These are phyloP conservation scores for Tribolium freemani DNA, from an alignment of 2,888 invertebrate species.

Conservation along the genomic window DNA sequence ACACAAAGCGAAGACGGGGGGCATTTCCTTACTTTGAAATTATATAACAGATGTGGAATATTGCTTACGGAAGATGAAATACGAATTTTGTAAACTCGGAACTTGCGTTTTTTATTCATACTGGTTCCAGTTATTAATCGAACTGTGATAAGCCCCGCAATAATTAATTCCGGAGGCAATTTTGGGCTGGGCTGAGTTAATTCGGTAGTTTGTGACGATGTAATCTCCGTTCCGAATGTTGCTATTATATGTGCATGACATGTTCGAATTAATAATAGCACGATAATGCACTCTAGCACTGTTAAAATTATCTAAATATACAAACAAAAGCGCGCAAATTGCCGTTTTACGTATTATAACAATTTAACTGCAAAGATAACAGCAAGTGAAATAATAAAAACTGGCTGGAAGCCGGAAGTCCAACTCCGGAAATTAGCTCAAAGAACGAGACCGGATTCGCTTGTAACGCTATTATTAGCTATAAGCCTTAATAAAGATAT, in stretches of 20 bases:
- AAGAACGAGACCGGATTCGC: conserved; percentile 27
- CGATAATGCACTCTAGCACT: conserved; percentile 16
- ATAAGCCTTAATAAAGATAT: conserved; percentile 4
- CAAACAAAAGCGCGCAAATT: conserved; percentile 21
- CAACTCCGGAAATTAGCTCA: conserved; percentile 20
- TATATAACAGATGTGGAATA: conserved; percentile 54
- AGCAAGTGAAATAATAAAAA: conserved; percentile 23
- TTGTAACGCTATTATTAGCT: conserved; percentile 14
- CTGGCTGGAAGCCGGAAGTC: conserved; percentile 10
- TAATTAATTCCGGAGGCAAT: conserved; percentile 34
- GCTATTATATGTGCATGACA: conserved; percentile 36
- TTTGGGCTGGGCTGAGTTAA: conserved; percentile 24
- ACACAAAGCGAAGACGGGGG: conserved; percentile 47
- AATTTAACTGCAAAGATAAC: conserved; percentile 20
- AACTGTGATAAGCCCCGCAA: conserved; percentile 8
- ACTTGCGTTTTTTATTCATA: conserved; percentile 1
- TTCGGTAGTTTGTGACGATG: conserved; percentile 37
- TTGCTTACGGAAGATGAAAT: conserved; percentile 39
- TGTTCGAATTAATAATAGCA: conserved; percentile 31
- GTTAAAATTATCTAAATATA: conserved; percentile 30
- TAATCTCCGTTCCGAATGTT: conserved; percentile 33
- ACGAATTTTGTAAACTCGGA: conserved; percentile 25
- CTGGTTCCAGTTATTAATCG: conserved; percentile 14
- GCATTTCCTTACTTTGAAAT: conserved; percentile 52
- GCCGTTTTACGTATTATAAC: conserved; percentile 16